Evolutionary conservation across 2,797 vertebrate species (phyloP), one percentile per base, ranked within the genome.

Genomic region (Lagorchestes hirsutus): DNA sequence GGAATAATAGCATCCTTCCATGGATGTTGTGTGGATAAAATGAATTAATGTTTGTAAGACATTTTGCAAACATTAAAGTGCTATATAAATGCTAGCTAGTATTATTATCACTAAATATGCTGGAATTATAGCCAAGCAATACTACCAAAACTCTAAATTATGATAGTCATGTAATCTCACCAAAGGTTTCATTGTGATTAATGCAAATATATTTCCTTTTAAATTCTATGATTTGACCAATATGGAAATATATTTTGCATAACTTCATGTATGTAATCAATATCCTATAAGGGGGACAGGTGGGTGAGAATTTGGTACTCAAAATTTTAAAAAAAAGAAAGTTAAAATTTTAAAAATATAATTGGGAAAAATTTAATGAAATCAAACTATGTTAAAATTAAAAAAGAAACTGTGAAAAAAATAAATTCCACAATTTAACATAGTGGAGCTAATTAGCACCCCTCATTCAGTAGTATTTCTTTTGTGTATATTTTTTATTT

Each of bases 241-340:
- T 94, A 29, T 96, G 56, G 54, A 93, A 3, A 58, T 92, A 24
- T 95, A 90, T 93, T 93, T 97, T 91, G 91, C 90, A 90, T 94
- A 31, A 50, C 0, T 94, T 87, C 52, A 91, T 93, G 14, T 62
- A 34, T 62, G 34, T 34, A 62, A 62, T 62, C 29, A 13, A 62
- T 62, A 62, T 62, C 12, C 34, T 62, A 62, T 67, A 1, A 5
- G 62, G 34, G 31, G 62, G 1, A 1, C 3, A 31, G 1, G 0
- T n/a, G 14, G 5, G 34, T 16, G 4, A n/a, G 34, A 67, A n/a
- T 67, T n/a, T 67, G 34, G 62, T n/a, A 5, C 34, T 67, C 62
- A n/a, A 67, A n/a, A 62, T 62, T 59, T 58, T 22, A 4, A n/a
- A n/a, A 16, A 62, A n/a, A 67, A 34, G 11, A 34, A 67, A n/a